Evolutionary conservation across 1,140 invertebrate species (phyloP).

Genomic region (Drosophila orosa): DNA sequence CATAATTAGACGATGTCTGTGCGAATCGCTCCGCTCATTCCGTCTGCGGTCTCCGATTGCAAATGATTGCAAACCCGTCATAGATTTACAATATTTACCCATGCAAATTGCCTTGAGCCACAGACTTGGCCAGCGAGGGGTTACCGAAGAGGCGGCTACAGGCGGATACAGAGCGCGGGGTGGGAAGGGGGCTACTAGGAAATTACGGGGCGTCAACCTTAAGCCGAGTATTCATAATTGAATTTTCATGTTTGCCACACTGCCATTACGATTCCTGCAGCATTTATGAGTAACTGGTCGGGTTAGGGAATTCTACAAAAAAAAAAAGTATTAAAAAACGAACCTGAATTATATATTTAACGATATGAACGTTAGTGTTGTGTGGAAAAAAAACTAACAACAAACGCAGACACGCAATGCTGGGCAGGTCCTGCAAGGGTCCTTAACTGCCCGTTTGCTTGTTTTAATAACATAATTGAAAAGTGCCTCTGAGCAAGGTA

Average conservation of each 20-base stretch:
- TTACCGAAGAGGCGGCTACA: background rate
- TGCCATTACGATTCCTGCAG: constrained; percentile 50
- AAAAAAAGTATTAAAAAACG: constrained; percentile 22
- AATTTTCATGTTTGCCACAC: constrained; percentile 76
- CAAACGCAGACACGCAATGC: constrained; percentile 48
- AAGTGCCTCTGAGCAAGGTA: constrained; percentile 65
- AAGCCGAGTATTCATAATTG: constrained; percentile 74
- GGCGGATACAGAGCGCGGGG: background rate
- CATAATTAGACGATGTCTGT: constrained; percentile 79
- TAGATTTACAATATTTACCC: constrained; percentile 79
- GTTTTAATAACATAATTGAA: constrained; percentile 83
- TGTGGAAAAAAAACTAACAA: constrained; percentile 24
- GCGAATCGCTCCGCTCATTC: constrained; percentile 28
- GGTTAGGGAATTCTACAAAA: constrained; percentile 40
- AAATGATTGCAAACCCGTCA: constrained; percentile 72
- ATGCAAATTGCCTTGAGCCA: constrained; percentile 79
- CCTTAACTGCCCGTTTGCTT: constrained; percentile 63
- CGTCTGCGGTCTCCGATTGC: constrained; percentile 58
- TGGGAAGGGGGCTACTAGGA: constrained; percentile 2
- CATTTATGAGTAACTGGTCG: constrained; percentile 56
- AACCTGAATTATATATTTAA: constrained; percentile 50
- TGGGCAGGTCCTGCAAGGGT: constrained; percentile 59
- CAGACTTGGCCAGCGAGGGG: constrained; percentile 54
- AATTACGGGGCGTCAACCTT: constrained; percentile 71
- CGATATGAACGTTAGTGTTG: constrained; percentile 30